Percentiles rank a stretch among this genome's conserved stretches.
Conservation (phyloP, 2,797 vertebrate species). For the Megalops cyprinoides region DNA sequence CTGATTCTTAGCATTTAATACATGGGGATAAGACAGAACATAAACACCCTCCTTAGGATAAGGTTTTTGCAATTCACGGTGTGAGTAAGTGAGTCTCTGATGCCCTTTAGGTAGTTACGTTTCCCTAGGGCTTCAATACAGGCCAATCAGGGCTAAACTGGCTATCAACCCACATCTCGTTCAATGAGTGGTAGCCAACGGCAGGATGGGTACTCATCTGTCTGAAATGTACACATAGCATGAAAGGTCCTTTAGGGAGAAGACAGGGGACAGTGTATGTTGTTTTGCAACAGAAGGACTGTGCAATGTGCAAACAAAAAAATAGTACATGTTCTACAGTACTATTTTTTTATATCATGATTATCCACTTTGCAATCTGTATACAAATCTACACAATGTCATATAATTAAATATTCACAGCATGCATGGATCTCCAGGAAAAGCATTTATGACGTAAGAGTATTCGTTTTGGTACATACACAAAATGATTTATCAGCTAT, state of each 20-base stretch:
- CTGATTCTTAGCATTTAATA: not conserved
- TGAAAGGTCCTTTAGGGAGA: not conserved
- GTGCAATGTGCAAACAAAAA: not conserved
- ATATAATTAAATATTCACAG: not conserved
- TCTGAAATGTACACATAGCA: not conserved
- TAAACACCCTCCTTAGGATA: too few species aligned
- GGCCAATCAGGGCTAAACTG: too few species aligned
- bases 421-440: not conserved
- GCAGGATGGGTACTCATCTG: not conserved
- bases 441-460: not conserved
- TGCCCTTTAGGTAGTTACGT: too few species aligned
- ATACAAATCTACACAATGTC: not conserved
- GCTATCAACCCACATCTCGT: too few species aligned
- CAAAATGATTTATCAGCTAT: not conserved
- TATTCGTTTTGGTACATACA: not conserved
- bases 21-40: not conserved
- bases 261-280: not conserved
- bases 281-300: not conserved
- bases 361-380: not conserved
- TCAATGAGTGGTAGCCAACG: not conserved
- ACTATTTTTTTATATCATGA: not conserved
- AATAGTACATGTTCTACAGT: not conserved
- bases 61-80: slow-evolving; percentile 41
- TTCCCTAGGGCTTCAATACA: too few species aligned
- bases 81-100: too few species aligned